A percentile compares a stretch with the other conserved stretches of the same genome.
Evolutionary conservation across 2,113 vertebrate genomes (phyloP).

Genomic region (Chroicocephalus ridibundus): DNA sequence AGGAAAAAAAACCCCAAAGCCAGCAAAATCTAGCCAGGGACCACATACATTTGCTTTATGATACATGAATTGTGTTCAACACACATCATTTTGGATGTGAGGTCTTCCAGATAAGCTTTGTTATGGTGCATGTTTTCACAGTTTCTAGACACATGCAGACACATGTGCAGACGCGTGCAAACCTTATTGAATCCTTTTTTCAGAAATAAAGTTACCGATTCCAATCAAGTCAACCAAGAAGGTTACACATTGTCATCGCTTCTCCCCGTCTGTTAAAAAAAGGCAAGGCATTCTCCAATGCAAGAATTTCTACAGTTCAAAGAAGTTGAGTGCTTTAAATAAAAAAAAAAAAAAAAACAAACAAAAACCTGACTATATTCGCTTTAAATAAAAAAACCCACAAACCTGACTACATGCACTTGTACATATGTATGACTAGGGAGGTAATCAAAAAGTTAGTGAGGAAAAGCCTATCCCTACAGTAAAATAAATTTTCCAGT

Average conservation of each 20-base stretch:
- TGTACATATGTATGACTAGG: rapidly evolving
- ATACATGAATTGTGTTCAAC: neutral
- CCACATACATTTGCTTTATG: neutral
- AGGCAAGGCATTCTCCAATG: neutral
- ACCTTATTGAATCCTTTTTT: neutral
- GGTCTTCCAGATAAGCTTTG: neutral
- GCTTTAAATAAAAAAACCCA: neutral
- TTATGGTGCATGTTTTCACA: neutral
- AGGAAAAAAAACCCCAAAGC: too few relatives aligned
- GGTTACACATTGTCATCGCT: neutral
- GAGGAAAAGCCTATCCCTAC: neutral
- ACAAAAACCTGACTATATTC: neutral
- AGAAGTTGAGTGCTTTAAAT: neutral
- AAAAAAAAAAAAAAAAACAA: neutral
- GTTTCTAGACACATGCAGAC: neutral
- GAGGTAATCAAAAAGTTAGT: neutral
- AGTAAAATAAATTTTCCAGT: neutral
- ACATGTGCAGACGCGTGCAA: too few relatives aligned
- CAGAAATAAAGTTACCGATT: neutral
- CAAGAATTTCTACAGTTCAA: neutral
- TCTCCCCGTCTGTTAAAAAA: neutral
- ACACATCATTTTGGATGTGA: neutral
- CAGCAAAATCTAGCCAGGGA: neutral
- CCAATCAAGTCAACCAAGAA: neutral
- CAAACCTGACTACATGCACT: neutral